Base-by-base conservation (phyloP, 2,888 invertebrate genomes). In the Ametastegia equiseti region DNA sequence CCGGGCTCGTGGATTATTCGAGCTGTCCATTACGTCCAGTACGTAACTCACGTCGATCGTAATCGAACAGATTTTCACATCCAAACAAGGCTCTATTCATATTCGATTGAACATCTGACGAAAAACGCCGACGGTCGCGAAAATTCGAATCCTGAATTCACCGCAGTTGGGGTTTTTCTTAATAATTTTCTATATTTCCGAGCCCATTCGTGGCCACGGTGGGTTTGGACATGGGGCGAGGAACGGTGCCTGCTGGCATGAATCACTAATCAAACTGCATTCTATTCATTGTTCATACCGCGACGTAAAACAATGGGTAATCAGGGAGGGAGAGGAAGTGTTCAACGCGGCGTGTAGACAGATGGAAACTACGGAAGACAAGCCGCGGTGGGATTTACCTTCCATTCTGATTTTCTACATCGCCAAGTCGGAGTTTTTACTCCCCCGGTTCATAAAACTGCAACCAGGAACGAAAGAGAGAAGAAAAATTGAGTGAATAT, bases 241-340 rank as follows among this genome's bases (percentile, higher is more conserved):
- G 19, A 11, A 0, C 54, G 23, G 60, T 15, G 23, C n/a, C n/a
- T n/a, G n/a, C 60, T 30, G 60, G 39, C 39, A 19, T 67, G 65
- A 67, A 67, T 67, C 65, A 67, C 39, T 67, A 67, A 67, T 67
- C 65, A 67, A 67, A 67, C 65, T 67, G 65, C 36, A 67, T 67
- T 36, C 65, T 67, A 67, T 67, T 67, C 65, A 67, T 67, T 39
- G 36, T 67, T 36, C 65, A 23, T 9, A 60, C 60, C 19, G 36
- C 27, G 11, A 19, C 39, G 65, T 67, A 67, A 67, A 67, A 67
- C 65, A 67, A 67, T 67, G 65, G 65, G 65, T 67, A 67, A 67
- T 67, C 65, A 67, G 39, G 19, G 39, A 27, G 2, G 60, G 60
- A 60, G 27, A 60, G 15, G 11, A 60, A 60, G 27, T 30, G 30